Evolutionary conservation across 2,797 vertebrate species (phyloP), one percentile per base, ranked within the genome.

Genomic region (Amphiprion clarkii): DNA sequence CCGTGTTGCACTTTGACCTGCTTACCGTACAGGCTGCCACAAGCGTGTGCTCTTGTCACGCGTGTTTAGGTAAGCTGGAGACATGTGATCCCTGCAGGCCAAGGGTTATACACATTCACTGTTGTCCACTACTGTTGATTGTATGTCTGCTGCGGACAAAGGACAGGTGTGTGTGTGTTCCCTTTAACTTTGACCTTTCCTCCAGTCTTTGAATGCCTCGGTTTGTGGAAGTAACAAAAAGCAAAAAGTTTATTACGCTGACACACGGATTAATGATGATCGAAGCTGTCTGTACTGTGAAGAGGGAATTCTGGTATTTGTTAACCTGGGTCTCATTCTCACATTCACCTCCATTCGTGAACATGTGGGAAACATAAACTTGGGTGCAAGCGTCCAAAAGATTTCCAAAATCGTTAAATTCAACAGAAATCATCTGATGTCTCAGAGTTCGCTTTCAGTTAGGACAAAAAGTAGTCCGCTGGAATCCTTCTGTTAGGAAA

Each of bases 11-110:
- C 86, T 88, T 84, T 92, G 86, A 90, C 88, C 86, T 42, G 57
- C 61, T 65, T 74, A 68, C 73, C 80, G 33, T 76, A 53, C 53
- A 75, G 82, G 46, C 86, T 74, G 85, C 88, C 87, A 87, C 77
- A 61, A 74, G 72, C 71, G 44, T 81, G 67, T 29, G 76, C 68
- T 80, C 75, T 76, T 82, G 85, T 88, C 90, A 89, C 56, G 46
- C 67, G 31, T 90, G 84, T 94, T 92, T 92, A 89, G 83, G 79
- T 84, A 74, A 77, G 71, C 74, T 63, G 19, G 51, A 70, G 83
- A 88, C 88, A 87, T 82, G 72, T 76, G 87, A 89, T 87, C 85
- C 67, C 74, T 21, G 36, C 74, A 72, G 85, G 76, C 70, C 73
- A 87, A 64, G 51, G 80, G 83, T 88, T 87, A 87, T 27, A 63